Conservation (phyloP, 2,797 vertebrate genomes). For the Esox masquinongy region DNA sequence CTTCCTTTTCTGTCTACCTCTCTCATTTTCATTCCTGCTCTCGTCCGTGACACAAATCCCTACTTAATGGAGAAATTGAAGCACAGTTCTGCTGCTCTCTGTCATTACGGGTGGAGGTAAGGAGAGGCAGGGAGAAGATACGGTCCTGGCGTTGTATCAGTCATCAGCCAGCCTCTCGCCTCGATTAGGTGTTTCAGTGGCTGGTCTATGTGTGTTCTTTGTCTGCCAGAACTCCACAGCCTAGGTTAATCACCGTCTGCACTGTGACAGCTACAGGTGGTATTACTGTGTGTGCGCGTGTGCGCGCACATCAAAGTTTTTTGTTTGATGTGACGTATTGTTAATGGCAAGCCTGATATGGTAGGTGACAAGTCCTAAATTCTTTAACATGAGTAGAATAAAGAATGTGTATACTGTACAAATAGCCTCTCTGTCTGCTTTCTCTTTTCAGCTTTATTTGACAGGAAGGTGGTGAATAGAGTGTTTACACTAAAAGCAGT, state of each 20-base stretch:
- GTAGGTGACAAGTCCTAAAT: neutral
- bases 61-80: conserved; percentile 17
- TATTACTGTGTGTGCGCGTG: neutral
- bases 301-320: neutral
- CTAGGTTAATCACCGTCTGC: neutral
- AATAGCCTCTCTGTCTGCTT: neutral
- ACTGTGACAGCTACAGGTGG: neutral
- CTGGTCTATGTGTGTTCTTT: conserved; percentile 10
- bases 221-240: conserved; percentile 11
- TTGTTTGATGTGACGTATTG: neutral
- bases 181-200: neutral
- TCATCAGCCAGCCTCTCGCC: conserved; percentile 34
- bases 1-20: neutral
- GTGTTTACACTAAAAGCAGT: no score
- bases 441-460: neutral
- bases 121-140: conserved; percentile 24
- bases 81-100: conserved; percentile 19
- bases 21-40: neutral
- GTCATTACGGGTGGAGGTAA: conserved; percentile 19
- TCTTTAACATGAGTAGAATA: neutral
- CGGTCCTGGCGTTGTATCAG: conserved; percentile 41
- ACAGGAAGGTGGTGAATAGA: no score
- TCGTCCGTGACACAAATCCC: conserved; percentile 18
- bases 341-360: neutral
- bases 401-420: neutral